A percentile compares a stretch with the other conserved stretches of the same genome.
phyloP scores from a whole-genome alignment of 2,888 invertebrate species.

The Scaptomyza caliginosa region DNA sequence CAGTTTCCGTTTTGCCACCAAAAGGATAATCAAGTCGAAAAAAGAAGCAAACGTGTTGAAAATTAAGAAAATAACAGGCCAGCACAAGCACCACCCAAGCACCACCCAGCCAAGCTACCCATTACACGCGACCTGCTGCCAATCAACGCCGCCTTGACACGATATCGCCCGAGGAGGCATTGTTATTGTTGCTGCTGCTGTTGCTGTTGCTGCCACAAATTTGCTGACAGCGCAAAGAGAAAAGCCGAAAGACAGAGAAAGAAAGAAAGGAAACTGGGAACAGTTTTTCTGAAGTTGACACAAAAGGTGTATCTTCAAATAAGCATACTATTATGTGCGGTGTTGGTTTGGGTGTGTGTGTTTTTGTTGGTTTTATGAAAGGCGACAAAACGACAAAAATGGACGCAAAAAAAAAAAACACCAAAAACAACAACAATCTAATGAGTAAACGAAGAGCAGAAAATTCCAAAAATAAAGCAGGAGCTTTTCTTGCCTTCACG shows the following conservation, averaged over 20 bases:
- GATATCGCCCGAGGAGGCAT: slow-evolving; percentile 41
- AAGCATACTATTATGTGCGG: slow-evolving; percentile 74
- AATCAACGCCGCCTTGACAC: slow-evolving; percentile 66
- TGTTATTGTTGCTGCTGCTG: slow-evolving; percentile 20
- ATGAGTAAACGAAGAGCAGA: slow-evolving; percentile 60
- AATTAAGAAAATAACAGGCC: slow-evolving; percentile 75
- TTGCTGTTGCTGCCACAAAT: slow-evolving; percentile 31
- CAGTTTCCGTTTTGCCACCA: slow-evolving; percentile 44
- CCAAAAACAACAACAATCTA: slow-evolving; percentile 48
- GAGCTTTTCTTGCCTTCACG: slow-evolving; percentile 9
- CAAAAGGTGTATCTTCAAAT: slow-evolving; percentile 73
- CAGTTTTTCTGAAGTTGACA: slow-evolving; percentile 53
- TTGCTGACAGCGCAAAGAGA: slow-evolving; percentile 53
- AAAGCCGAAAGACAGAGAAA: not conserved
- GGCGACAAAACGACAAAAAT: slow-evolving; percentile 52
- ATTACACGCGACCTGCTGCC: slow-evolving; percentile 55
- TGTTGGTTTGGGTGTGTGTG: slow-evolving; percentile 54
- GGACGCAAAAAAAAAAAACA: slow-evolving; percentile 16
- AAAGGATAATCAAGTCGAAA: slow-evolving; percentile 65
- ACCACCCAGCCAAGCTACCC: slow-evolving; percentile 4
- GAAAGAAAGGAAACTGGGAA: not conserved
- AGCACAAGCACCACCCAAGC: slow-evolving; percentile 17
- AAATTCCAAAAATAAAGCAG: not conserved
- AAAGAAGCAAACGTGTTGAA: slow-evolving; percentile 74
- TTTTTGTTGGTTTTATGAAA: slow-evolving; percentile 38